Evolutionary conservation across 2,797 vertebrate genomes (phyloP), one percentile per base, ranked within the genome.

Genomic region (Borostomias antarcticus): DNA sequence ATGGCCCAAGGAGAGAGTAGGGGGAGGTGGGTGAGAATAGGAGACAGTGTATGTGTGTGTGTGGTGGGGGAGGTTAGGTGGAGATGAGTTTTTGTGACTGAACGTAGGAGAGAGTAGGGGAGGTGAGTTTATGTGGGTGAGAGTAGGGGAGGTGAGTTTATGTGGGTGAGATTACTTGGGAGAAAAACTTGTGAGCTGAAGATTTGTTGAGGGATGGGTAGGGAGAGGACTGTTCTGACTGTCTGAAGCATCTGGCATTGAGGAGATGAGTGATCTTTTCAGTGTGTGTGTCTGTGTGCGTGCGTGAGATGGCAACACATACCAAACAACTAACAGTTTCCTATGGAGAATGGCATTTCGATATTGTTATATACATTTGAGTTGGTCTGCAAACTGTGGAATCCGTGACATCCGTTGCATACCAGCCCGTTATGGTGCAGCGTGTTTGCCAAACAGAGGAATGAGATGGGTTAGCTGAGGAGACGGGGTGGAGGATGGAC

Each of bases 381-480:
- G 32, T 33, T 17, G 15, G 15, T 45, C 40, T 70, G n/a, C n/a
- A n/a, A n/a, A n/a, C n/a, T n/a, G n/a, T n/a, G n/a, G n/a, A n/a
- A n/a, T n/a, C n/a, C n/a, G n/a, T n/a, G n/a, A n/a, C n/a, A n/a
- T n/a, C n/a, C n/a, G n/a, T n/a, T n/a, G n/a, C n/a, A n/a, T n/a
- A n/a, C n/a, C n/a, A n/a, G n/a, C n/a, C 69, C 43, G 4, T 50
- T 17, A 0, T 53, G 25, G 4, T 21, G 48, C 60, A 6, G 4
- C 64, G 68, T 79, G 47, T 75, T 70, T 79, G 70, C 64, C 70
- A 64, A 63, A 70, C 65, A 56, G 70, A 82, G 76, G 73, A 77
- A 77, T 70, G 67, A 73, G 77, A 78, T 89, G 78, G 85, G 86
- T 89, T 87, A 86, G 72, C 74, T 67, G 77, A 82, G 76, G 76